Base-by-base conservation (phyloP, 1,140 invertebrate genomes). In the Trypoxylus dichotomus region DNA sequence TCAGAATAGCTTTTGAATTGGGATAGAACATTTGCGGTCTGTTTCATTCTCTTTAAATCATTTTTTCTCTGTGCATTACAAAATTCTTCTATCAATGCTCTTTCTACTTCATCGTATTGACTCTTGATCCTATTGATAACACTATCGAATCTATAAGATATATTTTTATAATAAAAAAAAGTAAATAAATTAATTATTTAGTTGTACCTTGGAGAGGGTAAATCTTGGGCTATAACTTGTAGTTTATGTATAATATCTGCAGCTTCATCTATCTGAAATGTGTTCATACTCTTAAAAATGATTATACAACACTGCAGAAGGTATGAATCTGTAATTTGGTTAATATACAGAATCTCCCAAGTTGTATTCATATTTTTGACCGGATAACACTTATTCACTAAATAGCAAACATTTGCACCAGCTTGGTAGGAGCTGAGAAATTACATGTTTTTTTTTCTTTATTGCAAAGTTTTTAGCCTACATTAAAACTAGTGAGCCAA, bases 161-260 rank as follows among this genome's bases (percentile, higher is more conserved):
- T 19, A 47, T 47, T 0, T 15, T 19, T 8, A 11, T 77, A 7
- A 21, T 37, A 77, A 75, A 47, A 21, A 75, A 8, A 54, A 54
- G 10, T 41, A 10, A 25, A 21, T 10, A 73, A 10, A 37, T 15
- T 11, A 1, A 37, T 19, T 75, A 32, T 15, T 2, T 73, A 63
- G 85, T 86, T 86, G 5, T 87, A 90, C 89, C 94, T 96, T 76
- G 92, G 92, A 8, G 91, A 89, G 2, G 95, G 94, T 29, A 99
- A 87, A 87, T 99, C 98, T 89, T 99, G 97, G 1, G 97, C 93
- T 82, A 99, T 98, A 7, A 97, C 91, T 85, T 98, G 94, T 5
- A 99, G 88, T 85, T 99, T 99, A 87, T 99, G 97, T 83, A 99
- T 99, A 2, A 99, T 93, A 90, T 99, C 97, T n/a, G 98, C 98